phyloP scores from a whole-genome alignment of 1,140 invertebrate genomes.

The Aphis gossypii region DNA sequence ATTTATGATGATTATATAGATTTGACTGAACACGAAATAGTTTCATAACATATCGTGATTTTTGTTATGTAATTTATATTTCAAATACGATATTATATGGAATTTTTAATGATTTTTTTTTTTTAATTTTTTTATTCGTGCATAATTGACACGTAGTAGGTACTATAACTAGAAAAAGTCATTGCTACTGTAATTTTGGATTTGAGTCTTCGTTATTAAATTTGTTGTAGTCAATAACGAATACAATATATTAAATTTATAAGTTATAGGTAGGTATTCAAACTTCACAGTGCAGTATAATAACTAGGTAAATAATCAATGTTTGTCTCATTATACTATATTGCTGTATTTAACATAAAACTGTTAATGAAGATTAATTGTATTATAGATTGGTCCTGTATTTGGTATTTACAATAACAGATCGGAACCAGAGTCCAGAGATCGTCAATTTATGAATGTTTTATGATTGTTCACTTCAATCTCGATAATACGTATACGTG shows the following conservation, averaged over 20 bases:
- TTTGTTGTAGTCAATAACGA: neutral
- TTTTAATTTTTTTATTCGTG: neutral
- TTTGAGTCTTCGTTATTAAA: neutral
- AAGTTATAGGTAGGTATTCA: neutral
- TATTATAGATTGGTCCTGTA: neutral
- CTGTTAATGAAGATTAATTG: neutral
- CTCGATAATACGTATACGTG: neutral
- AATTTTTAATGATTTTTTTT: neutral
- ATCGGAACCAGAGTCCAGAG: neutral
- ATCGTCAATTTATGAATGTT: neutral
- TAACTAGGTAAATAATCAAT: neutral
- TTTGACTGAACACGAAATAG: neutral
- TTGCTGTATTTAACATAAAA: neutral
- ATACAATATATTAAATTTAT: neutral
- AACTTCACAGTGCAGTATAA: neutral
- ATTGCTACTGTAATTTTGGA: neutral
- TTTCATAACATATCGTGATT: constrained; percentile 42
- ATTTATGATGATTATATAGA: neutral
- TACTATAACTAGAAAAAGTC: neutral
- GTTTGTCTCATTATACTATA: neutral
- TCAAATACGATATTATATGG: neutral
- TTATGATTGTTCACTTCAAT: neutral
- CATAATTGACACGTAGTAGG: neutral
- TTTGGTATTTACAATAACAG: neutral
- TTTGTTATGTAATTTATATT: constrained; percentile 17